Percentiles rank a stretch among this genome's conserved stretches.
These are phyloP conservation scores for Thymelicus lineola DNA, from an alignment of 2,888 invertebrate species.

Conservation along the genomic window DNA sequence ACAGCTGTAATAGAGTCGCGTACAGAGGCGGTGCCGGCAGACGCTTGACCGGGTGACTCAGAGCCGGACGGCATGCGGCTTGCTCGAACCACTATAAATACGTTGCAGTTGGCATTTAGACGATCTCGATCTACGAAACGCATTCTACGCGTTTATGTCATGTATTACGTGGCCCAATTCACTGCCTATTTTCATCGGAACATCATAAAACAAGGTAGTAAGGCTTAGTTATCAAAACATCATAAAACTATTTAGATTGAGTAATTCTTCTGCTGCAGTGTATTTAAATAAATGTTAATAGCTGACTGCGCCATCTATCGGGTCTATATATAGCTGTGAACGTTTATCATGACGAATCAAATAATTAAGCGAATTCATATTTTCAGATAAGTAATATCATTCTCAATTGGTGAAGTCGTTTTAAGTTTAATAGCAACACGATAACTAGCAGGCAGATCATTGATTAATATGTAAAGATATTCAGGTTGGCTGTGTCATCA, in stretches of 20 bases:
- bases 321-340: too few relatives aligned
- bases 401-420: neutral
- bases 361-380: too few relatives aligned
- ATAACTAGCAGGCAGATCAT: neutral
- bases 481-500: too few relatives aligned
- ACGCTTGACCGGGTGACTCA: slow-evolving; percentile 36
- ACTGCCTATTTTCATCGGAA: slow-evolving; percentile 40
- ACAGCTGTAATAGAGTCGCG: slow-evolving; percentile 14
- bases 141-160: slow-evolving; percentile 57
- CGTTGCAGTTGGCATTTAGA: slow-evolving; percentile 80
- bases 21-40: slow-evolving; percentile 18
- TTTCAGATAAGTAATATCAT: too few relatives aligned
- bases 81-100: slow-evolving; percentile 68
- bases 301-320: neutral
- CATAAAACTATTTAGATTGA: neutral
- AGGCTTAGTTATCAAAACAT: neutral
- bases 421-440: neutral
- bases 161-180: slow-evolving; percentile 49
- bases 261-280: neutral
- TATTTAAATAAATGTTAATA: neutral
- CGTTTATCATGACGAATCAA: too few relatives aligned
- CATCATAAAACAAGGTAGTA: slow-evolving; percentile 8
- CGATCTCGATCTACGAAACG: slow-evolving; percentile 73
- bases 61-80: slow-evolving; percentile 52
- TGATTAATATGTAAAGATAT: too few relatives aligned